phyloP scores from a whole-genome alignment of 2,797 vertebrate species.

The Podarcis lilfordi region DNA sequence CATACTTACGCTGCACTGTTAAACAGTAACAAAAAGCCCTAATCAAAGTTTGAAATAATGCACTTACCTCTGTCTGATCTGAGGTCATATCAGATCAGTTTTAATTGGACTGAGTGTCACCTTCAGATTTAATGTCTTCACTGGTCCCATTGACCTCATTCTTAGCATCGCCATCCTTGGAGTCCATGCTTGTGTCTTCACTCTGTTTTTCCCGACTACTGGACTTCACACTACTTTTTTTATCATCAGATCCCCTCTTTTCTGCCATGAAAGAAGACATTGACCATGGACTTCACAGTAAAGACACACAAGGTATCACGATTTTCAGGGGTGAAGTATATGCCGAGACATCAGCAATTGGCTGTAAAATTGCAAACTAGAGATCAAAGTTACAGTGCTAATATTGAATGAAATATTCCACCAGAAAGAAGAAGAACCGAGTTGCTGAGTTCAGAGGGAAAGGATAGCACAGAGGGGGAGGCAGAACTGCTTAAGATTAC shows the following conservation, averaged over 20 bases:
- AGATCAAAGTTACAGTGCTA: slow-evolving; percentile 40
- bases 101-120: slow-evolving; percentile 99
- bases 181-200: slow-evolving; percentile 88
- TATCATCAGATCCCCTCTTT: slow-evolving; percentile 93
- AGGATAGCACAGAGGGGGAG: slow-evolving; percentile 27
- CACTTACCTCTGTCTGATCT: slow-evolving; percentile 97
- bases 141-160: slow-evolving; percentile 95
- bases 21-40: slow-evolving; percentile 90
- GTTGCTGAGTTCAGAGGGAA: slow-evolving; percentile 39
- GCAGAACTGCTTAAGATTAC: background rate
- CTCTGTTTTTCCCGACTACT: slow-evolving; percentile 87
- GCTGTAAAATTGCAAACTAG: slow-evolving; percentile 30
- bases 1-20: slow-evolving; percentile 99
- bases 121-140: slow-evolving; percentile 99
- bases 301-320: slow-evolving; percentile 66
- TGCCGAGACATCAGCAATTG: slow-evolving; percentile 42
- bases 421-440: slow-evolving; percentile 50
- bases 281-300: slow-evolving; percentile 80
- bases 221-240: slow-evolving; percentile 90
- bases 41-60: slow-evolving; percentile 85
- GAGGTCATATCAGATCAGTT: slow-evolving; percentile 99
- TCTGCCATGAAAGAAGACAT: slow-evolving; percentile 85
- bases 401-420: slow-evolving; percentile 35
- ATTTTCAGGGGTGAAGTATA: slow-evolving; percentile 58
- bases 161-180: slow-evolving; percentile 91